phyloP scores from a whole-genome alignment of 2,797 vertebrate genomes.

The Benthosema pterotum region DNA sequence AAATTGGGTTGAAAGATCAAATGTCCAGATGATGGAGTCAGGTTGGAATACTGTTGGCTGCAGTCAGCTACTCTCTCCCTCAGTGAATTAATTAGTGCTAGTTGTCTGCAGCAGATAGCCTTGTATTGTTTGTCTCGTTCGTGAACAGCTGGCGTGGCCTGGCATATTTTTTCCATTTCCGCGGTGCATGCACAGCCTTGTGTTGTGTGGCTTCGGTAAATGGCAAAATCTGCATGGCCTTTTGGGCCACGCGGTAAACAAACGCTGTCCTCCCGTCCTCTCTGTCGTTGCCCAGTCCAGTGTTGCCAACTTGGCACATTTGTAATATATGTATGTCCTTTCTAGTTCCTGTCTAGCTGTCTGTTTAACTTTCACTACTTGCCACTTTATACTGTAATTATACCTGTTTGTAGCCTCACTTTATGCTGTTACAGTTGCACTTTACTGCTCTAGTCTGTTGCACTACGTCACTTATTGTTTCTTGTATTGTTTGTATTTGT shows the following conservation, averaged over 20 bases:
- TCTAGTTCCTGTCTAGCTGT: too few relatives aligned
- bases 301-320: too few relatives aligned
- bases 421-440: too few relatives aligned
- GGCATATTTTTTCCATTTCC: conserved; percentile 62
- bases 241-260: conserved; percentile 59
- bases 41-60: conserved; percentile 23
- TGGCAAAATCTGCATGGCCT: conserved; percentile 14
- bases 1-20: too few relatives aligned
- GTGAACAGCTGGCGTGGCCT: conserved; percentile 69
- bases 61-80: conserved; percentile 35
- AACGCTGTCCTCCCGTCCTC: conserved; percentile 37
- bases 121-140: conserved; percentile 57
- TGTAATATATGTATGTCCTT: too few relatives aligned
- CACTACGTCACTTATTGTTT: too few relatives aligned
- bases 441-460: too few relatives aligned
- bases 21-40: too few relatives aligned
- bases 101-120: conserved; percentile 45
- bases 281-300: conserved; percentile 34
- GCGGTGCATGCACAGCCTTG: conserved; percentile 39
- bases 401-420: too few relatives aligned
- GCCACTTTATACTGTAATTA: too few relatives aligned
- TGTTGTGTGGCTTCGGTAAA: conserved; percentile 29
- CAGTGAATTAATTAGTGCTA: conserved; percentile 57
- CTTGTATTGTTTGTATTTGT: too few relatives aligned
- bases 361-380: too few relatives aligned